phyloP scores from a whole-genome alignment of 2,888 invertebrate species.

The Phyto melanocephala region DNA sequence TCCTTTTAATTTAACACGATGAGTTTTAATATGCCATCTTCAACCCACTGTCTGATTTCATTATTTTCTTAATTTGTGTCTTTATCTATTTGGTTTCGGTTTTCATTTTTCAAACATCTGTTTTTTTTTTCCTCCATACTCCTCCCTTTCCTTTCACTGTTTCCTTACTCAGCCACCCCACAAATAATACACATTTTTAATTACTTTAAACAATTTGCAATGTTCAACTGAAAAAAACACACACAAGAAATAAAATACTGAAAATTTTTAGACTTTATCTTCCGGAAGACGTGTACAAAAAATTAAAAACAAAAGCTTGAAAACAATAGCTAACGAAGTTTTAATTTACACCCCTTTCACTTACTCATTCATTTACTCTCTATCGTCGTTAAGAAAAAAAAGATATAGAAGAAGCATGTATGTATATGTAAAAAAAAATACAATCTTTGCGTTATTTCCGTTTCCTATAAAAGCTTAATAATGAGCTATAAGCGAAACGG shows the following conservation, averaged over 20 bases:
- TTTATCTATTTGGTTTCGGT: conserved; percentile 2
- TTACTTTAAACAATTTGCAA: conserved; percentile 62
- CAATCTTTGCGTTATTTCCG: conserved; percentile 56
- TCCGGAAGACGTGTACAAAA: conserved; percentile 28
- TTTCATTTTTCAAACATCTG: not conserved
- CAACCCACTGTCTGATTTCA: not conserved
- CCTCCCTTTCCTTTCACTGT: not conserved
- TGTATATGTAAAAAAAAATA: not conserved
- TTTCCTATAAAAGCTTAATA: conserved; percentile 60
- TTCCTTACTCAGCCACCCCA: not conserved
- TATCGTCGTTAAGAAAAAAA: not conserved
- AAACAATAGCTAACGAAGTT: conserved; percentile 56
- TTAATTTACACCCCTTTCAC: conserved; percentile 47
- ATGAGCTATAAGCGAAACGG: conserved; percentile 24
- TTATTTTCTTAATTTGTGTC: conserved; percentile 22
- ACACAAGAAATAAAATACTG: not conserved
- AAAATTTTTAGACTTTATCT: conserved; percentile 43
- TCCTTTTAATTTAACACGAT: too few species aligned
- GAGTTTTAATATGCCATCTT: too few species aligned
- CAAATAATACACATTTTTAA: conserved; percentile 43
- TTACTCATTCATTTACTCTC: not conserved
- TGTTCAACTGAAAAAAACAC: conserved; percentile 19
- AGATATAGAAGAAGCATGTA: not conserved
- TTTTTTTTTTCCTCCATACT: not conserved
- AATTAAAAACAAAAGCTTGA: conserved; percentile 18